Conservation (phyloP, 1,140 invertebrate genomes). For the Aphelinus certus region DNA sequence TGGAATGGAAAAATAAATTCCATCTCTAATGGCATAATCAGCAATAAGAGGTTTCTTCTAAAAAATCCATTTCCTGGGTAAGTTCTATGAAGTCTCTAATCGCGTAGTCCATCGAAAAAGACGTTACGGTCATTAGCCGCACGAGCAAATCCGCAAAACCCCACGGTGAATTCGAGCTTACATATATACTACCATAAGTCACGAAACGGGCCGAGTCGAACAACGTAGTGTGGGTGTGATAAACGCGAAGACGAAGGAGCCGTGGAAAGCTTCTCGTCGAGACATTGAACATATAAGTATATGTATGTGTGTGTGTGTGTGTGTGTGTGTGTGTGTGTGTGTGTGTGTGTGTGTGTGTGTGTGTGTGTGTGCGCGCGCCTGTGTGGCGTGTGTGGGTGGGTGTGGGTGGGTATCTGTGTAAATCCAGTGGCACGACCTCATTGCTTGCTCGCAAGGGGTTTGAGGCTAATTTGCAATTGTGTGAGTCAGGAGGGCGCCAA, state of each 20-base stretch:
- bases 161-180: neutral
- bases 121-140: slow-evolving; percentile 18
- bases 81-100: neutral
- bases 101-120: slow-evolving; percentile 25
- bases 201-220: neutral
- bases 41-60: too few species aligned
- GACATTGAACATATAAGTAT: too few species aligned
- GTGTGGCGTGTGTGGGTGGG: too few species aligned
- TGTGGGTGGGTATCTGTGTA: too few species aligned
- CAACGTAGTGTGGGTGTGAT: too few species aligned
- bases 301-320: neutral
- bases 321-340: neutral
- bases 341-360: neutral
- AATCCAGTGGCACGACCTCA: too few species aligned
- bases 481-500: slow-evolving; percentile 36
- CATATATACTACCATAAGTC: slow-evolving; percentile 1
- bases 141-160: slow-evolving; percentile 9
- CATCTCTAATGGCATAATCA: too few species aligned
- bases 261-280: too few species aligned
- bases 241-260: too few species aligned
- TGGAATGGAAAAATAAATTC: too few species aligned
- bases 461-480: slow-evolving; percentile 54
- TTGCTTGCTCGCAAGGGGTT: neutral
- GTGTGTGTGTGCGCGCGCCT: neutral
- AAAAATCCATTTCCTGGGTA: neutral